Percentiles rank a stretch among this genome's conserved stretches.
These are phyloP conservation scores for Xenopus tropicalis DNA, from an alignment of 2,113 vertebrate species.

Conservation along the genomic window UCB_Xtro_10.0 CM004447.2:120446001-120446500, in stretches of 20 bases:
- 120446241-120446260: slow-evolving; percentile 94
- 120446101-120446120: slow-evolving; percentile 98
- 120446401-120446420: too few relatives aligned
- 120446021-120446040: slow-evolving; percentile 95
- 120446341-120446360: too few relatives aligned
- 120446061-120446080: slow-evolving; percentile 91
- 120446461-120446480: too few relatives aligned
- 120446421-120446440: too few relatives aligned
- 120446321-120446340: too few relatives aligned
- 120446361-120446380: too few relatives aligned
- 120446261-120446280: slow-evolving; percentile 68
- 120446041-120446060: slow-evolving; percentile 97
- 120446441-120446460: too few relatives aligned
- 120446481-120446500: too few relatives aligned
- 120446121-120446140: slow-evolving; percentile 98
- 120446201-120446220: slow-evolving; percentile 96
- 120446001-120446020: slow-evolving; percentile 94
- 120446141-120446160: slow-evolving; percentile 97
- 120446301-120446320: too few relatives aligned
- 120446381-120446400: too few relatives aligned
- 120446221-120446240: slow-evolving; percentile 98
- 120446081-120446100: slow-evolving; percentile 90
- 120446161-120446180: slow-evolving; percentile 99
- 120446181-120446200: slow-evolving; percentile 92
- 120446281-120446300: too few relatives aligned